phyloP scores from a whole-genome alignment of 2,888 invertebrate genomes.

The Podotricha telesiphe region DNA sequence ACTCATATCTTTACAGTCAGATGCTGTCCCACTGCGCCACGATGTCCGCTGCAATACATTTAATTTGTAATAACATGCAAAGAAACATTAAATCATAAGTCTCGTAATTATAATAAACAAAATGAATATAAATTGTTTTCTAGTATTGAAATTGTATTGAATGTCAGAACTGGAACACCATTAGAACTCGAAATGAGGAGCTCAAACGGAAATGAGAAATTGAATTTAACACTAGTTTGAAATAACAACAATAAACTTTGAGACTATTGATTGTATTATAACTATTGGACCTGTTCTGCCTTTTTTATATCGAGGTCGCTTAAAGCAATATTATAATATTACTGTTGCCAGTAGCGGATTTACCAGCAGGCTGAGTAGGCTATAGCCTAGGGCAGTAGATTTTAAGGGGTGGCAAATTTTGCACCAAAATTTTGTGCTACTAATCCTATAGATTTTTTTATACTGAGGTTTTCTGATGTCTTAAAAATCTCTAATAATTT shows the following conservation, averaged over 20 bases:
- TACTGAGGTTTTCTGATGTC: too few species aligned
- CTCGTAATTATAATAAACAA: background rate
- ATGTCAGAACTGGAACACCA: slow-evolving; percentile 34
- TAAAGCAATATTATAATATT: background rate
- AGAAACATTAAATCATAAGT: background rate
- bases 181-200: slow-evolving; percentile 28
- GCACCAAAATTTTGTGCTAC: too few species aligned
- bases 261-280: slow-evolving; percentile 4
- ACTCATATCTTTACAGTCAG: too few species aligned
- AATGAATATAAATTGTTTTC: slow-evolving; percentile 25
- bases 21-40: too few species aligned
- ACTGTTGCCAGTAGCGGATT: background rate
- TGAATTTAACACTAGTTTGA: slow-evolving; percentile 30
- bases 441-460: too few species aligned
- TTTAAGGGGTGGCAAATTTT: too few species aligned
- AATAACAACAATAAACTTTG: slow-evolving; percentile 26
- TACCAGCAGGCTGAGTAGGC: too few species aligned
- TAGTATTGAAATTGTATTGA: slow-evolving; percentile 34
- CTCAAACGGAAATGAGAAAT: slow-evolving; percentile 40
- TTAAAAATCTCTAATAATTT: too few species aligned
- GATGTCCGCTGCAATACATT: too few species aligned
- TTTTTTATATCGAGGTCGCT: background rate
- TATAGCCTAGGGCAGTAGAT: too few species aligned
- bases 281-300: background rate
- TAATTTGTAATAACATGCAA: too few species aligned